phyloP scores from a whole-genome alignment of 1,140 invertebrate genomes.

The Copidosoma floridanum region DNA sequence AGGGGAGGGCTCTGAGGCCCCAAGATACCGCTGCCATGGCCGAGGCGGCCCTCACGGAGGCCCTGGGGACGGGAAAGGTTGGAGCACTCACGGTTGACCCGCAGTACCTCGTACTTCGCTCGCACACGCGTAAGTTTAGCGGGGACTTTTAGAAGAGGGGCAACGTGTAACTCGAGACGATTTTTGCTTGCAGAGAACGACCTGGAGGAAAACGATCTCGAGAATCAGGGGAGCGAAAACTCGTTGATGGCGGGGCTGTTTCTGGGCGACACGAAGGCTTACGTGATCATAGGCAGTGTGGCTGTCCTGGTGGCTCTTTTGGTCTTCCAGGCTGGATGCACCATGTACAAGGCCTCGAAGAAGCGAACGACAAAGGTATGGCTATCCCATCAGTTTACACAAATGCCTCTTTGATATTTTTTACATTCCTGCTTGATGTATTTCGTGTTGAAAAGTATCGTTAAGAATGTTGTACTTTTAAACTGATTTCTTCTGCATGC shows the following conservation, averaged over 20 bases:
- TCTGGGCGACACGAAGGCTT: slow-evolving; percentile 64
- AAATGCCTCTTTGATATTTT: too few relatives aligned
- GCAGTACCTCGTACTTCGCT: slow-evolving; percentile 68
- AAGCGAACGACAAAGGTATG: slow-evolving; percentile 64
- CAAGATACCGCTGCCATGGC: slow-evolving; percentile 51
- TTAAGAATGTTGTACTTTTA: too few relatives aligned
- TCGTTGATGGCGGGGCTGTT: slow-evolving; percentile 42
- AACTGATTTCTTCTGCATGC: too few relatives aligned
- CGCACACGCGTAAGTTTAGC: slow-evolving; percentile 51
- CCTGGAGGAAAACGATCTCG: slow-evolving; percentile 34
- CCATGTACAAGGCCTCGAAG: slow-evolving; percentile 70
- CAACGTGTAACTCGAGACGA: background rate
- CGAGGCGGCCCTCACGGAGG: slow-evolving; percentile 64
- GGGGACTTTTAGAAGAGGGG: too few relatives aligned
- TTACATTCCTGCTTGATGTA: too few relatives aligned
- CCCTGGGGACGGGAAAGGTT: slow-evolving; percentile 68
- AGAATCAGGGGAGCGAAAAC: slow-evolving; percentile 39
- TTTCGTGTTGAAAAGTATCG: too few relatives aligned
- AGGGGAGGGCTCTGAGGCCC: slow-evolving; percentile 57
- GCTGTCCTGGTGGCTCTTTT: slow-evolving; percentile 75
- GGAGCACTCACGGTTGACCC: slow-evolving; percentile 78
- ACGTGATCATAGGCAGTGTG: slow-evolving; percentile 80
- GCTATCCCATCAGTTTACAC: too few relatives aligned
- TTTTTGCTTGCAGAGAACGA: slow-evolving; percentile 40
- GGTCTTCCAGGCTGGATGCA: slow-evolving; percentile 80